A percentile compares a stretch with the other conserved stretches of the same genome.
Conservation (phyloP, 2,797 vertebrate genomes). For the Streptopelia turtur region DNA sequence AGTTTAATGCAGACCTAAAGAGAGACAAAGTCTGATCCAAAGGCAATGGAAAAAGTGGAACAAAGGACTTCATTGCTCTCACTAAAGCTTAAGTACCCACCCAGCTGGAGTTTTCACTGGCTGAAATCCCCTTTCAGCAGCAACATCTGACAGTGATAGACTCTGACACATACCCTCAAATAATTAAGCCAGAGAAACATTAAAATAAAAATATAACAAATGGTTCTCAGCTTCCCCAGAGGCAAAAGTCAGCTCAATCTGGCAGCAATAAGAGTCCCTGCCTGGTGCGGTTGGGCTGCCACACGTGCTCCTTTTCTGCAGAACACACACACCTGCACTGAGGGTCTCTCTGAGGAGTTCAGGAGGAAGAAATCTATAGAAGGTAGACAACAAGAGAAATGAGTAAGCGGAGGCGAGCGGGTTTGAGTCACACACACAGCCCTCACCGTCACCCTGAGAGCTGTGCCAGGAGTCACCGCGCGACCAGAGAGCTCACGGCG, state of each 20-base stretch:
- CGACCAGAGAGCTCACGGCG: background rate
- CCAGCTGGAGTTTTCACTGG: background rate
- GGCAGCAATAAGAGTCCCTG: background rate
- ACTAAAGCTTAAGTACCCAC: background rate
- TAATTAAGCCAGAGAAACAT: background rate
- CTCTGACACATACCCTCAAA: background rate
- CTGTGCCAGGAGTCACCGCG: background rate
- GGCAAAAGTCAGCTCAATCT: background rate
- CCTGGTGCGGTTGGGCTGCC: background rate
- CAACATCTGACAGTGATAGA: background rate
- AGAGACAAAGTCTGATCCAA: background rate
- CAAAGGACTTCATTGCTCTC: background rate
- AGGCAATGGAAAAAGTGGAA: background rate
- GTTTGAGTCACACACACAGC: background rate
- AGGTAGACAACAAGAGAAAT: background rate
- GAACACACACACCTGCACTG: background rate
- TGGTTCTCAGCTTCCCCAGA: background rate
- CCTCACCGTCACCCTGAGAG: background rate
- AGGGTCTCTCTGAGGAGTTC: background rate
- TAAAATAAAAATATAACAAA: background rate
- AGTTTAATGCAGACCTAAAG: background rate
- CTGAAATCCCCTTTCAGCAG: slow-evolving; percentile 4
- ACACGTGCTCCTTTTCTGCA: background rate
- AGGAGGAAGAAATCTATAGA: background rate
- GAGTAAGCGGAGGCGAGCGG: background rate